These are phyloP conservation scores for Acridotheres tristis DNA, from an alignment of 2,797 vertebrate genomes.

Conservation along the genomic window DNA sequence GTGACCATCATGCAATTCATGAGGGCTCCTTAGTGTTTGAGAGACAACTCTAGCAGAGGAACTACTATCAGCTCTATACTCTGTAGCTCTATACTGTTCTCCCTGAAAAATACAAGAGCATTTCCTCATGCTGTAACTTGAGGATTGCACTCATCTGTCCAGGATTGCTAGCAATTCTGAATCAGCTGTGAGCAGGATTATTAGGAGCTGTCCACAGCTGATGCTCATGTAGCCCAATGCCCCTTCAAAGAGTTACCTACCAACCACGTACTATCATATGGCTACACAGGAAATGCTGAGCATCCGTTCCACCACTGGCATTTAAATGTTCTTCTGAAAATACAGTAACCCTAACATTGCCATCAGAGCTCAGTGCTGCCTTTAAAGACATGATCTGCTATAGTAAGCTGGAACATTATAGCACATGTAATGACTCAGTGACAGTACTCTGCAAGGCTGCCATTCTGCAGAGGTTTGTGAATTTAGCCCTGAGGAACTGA, in stretches of 20 bases:
- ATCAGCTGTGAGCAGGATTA: neutral
- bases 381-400: neutral
- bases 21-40: neutral
- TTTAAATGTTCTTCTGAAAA: neutral
- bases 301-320: neutral
- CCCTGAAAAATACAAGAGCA: neutral
- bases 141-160: neutral
- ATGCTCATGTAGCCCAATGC: neutral
- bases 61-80: neutral
- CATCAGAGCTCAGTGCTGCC: neutral
- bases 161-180: neutral
- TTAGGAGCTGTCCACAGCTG: neutral
- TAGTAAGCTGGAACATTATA: neutral
- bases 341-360: neutral
- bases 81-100: neutral
- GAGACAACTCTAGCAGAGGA: neutral
- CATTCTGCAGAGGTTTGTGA: neutral
- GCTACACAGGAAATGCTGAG: neutral
- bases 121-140: neutral
- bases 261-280: neutral
- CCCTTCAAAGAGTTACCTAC: neutral
- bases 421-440: rapidly evolving
- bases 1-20: neutral
- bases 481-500: neutral
- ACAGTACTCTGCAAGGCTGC: neutral